These are phyloP conservation scores for Burhinus oedicnemus DNA, from an alignment of 2,113 vertebrate genomes.

Conservation along the genomic window DNA sequence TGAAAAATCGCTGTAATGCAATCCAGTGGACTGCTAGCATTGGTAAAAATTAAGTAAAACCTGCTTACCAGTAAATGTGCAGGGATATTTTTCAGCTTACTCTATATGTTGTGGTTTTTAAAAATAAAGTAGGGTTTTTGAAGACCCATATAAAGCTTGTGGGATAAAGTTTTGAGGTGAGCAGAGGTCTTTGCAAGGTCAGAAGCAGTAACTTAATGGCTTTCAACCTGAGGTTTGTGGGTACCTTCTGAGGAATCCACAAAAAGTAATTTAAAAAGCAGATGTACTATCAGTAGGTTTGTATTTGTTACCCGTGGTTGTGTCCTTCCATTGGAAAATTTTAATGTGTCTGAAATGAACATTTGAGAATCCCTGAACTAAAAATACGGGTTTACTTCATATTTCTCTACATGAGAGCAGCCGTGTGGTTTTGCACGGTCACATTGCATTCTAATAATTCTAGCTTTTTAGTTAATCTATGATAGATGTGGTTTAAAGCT, in stretches of 20 bases:
- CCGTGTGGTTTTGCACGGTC: neutral
- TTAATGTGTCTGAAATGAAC: neutral
- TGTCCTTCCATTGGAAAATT: neutral
- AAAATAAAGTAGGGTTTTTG: neutral
- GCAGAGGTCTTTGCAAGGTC: constrained; percentile 31
- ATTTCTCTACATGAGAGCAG: neutral
- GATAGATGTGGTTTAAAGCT: neutral
- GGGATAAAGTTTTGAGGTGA: neutral
- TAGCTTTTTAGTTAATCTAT: neutral
- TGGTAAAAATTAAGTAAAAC: constrained; percentile 2
- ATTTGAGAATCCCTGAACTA: neutral
- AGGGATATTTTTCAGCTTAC: neutral
- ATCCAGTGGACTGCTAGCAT: neutral
- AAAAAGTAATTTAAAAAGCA: constrained; percentile 19
- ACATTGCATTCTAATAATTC: neutral
- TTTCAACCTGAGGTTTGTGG: constrained; percentile 22
- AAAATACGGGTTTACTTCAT: neutral
- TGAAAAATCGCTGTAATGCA: constrained; percentile 6
- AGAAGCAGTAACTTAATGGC: neutral
- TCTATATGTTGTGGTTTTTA: neutral
- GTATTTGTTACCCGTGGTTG: neutral
- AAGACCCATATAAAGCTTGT: neutral
- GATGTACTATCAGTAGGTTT: neutral
- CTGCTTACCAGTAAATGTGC: neutral
- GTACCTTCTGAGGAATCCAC: neutral